phyloP scores from a whole-genome alignment of 2,797 vertebrate species.

The Miichthys miiuy region DNA sequence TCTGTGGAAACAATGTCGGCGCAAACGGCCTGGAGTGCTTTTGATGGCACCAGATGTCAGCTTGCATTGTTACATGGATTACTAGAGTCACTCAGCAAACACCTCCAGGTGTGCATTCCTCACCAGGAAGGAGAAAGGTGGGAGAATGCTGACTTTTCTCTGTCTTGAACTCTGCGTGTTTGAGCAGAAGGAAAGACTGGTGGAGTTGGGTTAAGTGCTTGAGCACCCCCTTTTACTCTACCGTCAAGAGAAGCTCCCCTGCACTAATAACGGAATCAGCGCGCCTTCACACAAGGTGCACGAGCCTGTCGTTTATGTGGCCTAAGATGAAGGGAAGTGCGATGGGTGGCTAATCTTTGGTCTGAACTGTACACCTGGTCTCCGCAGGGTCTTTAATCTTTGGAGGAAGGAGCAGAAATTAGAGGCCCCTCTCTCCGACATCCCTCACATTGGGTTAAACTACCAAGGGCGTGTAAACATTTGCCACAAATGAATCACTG shows the following conservation, averaged over 20 bases:
- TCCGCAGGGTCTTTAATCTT: conserved; percentile 80
- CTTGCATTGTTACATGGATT: conserved; percentile 81
- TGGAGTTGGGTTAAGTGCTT: conserved; percentile 32
- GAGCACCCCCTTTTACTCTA: neutral
- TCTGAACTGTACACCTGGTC: conserved; percentile 82
- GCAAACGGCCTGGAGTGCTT: conserved; percentile 57
- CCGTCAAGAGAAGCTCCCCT: conserved; percentile 4
- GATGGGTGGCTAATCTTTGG: conserved; percentile 55
- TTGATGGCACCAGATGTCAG: conserved; percentile 78
- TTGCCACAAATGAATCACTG: conserved; percentile 64
- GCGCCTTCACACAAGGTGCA: conserved; percentile 14
- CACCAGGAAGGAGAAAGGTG: conserved; percentile 64
- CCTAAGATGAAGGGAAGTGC: conserved; percentile 48
- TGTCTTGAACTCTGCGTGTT: conserved; percentile 39
- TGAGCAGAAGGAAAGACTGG: conserved; percentile 30
- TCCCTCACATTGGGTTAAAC: conserved; percentile 61
- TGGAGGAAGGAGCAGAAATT: conserved; percentile 79
- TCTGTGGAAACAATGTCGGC: conserved; percentile 56
- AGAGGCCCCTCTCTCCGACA: conserved; percentile 66
- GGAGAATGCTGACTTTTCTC: conserved; percentile 49
- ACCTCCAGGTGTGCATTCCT: conserved; percentile 87
- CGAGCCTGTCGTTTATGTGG: conserved; percentile 28
- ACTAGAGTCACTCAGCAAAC: conserved; percentile 80
- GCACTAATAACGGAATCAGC: conserved; percentile 6
- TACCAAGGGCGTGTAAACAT: conserved; percentile 53